These are phyloP conservation scores for Pseudoatta argentina DNA, from an alignment of 1,140 invertebrate species.

Conservation along the genomic window DNA sequence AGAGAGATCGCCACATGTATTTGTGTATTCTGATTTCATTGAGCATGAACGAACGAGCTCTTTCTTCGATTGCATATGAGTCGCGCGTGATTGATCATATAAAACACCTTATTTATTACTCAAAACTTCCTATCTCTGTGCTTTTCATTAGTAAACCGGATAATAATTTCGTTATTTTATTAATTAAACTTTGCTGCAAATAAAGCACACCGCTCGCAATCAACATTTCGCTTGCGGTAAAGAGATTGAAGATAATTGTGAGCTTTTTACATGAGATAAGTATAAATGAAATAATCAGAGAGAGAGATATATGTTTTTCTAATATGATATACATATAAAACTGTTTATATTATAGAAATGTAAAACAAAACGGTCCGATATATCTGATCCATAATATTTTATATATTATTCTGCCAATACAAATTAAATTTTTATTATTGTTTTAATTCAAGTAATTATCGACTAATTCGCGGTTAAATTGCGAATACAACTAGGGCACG, in stretches of 20 bases:
- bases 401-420: background rate
- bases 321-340: background rate
- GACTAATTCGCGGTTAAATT: background rate
- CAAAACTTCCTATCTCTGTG: conserved; percentile 32
- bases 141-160: conserved; percentile 5
- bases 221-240: background rate
- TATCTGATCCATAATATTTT: background rate
- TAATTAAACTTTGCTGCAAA: background rate
- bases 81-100: conserved; percentile 12
- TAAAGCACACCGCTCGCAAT: background rate
- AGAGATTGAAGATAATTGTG: background rate
- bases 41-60: conserved; percentile 2
- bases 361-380: background rate
- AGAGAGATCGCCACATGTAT: background rate
- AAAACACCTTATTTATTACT: conserved; percentile 37
- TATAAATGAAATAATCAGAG: background rate
- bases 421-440: conserved; percentile 15
- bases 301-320: background rate
- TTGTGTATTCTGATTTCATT: background rate
- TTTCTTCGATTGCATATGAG: background rate
- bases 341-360: background rate
- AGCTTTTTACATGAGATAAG: background rate
- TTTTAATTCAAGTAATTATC: background rate
- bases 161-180: conserved; percentile 40
- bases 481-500: background rate